Evolutionary conservation across 2,888 invertebrate genomes (phyloP).

Genomic region (Acrobasis repandana): DNA sequence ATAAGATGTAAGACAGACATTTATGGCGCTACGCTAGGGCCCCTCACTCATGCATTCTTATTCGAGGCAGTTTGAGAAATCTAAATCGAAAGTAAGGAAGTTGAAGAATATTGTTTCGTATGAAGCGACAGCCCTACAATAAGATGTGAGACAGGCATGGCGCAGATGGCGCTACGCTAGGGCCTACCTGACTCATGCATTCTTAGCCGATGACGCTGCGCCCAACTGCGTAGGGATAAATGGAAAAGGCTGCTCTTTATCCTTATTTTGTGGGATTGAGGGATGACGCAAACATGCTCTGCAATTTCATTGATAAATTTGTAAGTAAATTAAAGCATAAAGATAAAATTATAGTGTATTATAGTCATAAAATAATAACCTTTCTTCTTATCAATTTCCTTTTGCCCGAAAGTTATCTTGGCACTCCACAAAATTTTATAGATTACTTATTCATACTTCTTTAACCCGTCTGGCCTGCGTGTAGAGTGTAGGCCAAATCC

Average conservation of each 20-base stretch:
- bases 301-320: not conserved
- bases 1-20: no score
- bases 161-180: constrained; percentile 22
- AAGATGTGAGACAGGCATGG: constrained; percentile 13
- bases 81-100: not conserved
- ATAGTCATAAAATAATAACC: not conserved
- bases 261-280: not conserved
- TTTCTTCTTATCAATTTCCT: no score
- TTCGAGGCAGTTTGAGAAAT: no score
- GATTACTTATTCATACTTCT: no score
- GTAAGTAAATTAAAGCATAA: not conserved
- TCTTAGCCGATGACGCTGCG: constrained; percentile 50
- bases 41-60: no score
- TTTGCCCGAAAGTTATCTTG: no score
- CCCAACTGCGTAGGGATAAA: constrained; percentile 52
- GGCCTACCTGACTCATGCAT: constrained; percentile 50
- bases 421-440: no score
- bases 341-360: not conserved
- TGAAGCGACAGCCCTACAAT: not conserved
- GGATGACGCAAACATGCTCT: constrained; percentile 13
- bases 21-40: no score
- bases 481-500: no score
- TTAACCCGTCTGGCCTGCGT: no score
- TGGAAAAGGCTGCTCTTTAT: constrained; percentile 46
- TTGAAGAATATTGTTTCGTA: no score